phyloP scores from a whole-genome alignment of 1,140 invertebrate species.

The Drosophila nigrodunni region DNA sequence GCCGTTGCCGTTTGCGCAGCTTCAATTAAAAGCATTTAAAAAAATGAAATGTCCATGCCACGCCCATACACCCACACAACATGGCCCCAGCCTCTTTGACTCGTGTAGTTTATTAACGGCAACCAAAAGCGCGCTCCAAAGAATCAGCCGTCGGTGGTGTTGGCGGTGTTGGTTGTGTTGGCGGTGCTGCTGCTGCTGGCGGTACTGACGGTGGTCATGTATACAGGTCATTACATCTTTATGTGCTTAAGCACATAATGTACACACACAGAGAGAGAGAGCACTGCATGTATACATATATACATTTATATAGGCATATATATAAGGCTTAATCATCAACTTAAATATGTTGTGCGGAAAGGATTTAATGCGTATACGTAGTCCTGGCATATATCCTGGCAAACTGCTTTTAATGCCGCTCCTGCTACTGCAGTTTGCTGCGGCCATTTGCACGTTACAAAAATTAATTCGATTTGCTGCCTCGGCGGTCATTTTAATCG shows the following conservation, averaged over 20 bases:
- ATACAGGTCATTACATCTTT: constrained; percentile 75
- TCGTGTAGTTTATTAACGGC: constrained; percentile 73
- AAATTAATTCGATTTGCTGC: constrained; percentile 84
- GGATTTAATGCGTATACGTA: constrained; percentile 64
- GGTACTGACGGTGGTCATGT: constrained; percentile 30
- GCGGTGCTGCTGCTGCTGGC: background rate
- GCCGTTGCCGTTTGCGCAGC: constrained; percentile 31
- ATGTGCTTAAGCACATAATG: constrained; percentile 77
- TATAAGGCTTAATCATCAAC: constrained; percentile 76
- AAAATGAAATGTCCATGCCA: constrained; percentile 20
- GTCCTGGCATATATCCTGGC: constrained; percentile 27
- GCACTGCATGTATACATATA: background rate
- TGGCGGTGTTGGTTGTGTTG: background rate
- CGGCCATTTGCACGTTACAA: constrained; percentile 81
- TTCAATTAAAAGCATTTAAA: constrained; percentile 78
- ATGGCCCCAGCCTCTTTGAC: constrained; percentile 14
- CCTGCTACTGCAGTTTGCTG: constrained; percentile 19
- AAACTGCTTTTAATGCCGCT: constrained; percentile 40
- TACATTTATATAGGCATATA: background rate
- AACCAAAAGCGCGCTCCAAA: constrained; percentile 47
- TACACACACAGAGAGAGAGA: constrained; percentile 28
- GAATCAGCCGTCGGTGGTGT: constrained; percentile 26
- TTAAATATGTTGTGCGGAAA: constrained; percentile 80
- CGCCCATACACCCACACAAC: constrained; percentile 18
- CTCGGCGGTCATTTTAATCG: constrained; percentile 82